Base-by-base conservation (phyloP, 1,140 invertebrate genomes). In the Rhagoletis zephyria region DNA sequence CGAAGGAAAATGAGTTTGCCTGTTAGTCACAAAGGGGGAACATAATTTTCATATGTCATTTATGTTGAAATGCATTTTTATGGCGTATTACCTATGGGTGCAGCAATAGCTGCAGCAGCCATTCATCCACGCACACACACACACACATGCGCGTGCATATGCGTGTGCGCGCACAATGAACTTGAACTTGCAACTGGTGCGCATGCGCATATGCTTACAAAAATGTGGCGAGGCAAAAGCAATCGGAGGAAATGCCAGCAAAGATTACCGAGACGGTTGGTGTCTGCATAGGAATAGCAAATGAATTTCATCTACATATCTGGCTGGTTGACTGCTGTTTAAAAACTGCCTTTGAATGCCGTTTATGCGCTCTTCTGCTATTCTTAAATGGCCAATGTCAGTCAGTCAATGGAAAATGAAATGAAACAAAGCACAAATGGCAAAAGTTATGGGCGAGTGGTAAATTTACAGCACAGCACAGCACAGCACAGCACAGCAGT, bases 1-100 rank as follows among this genome's bases (percentile, higher is more conserved):
- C 45, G 51, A 56, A 56, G 51, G 5, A 10, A 59, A 19, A 42
- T n/a, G 12, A 3, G 45, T 56, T 81, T 12, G 74, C n/a, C 74
- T 81, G 51, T 81, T 81, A 81, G 48, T 48, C 74, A 81, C 74
- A 81, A 56, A 81, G 74, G 19, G 48, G 74, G 74, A 81, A 81
- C 74, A 81, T 81, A 81, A 81, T 81, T 81, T 81, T 81, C 74
- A 81, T 81, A 48, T 81, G 74, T 56, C 45, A 81, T 81, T 81
- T 81, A 81, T 56, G 74, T 81, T 81, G 30, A 81, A 81, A 81
- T 81, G 74, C 74, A 81, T 81, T 81, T 81, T 81, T 81, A 81
- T 81, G 48, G 74, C 74, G 56, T 81, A 81, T 81, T 81, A 81
- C 74, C 74, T 81, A 56, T 56, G 74, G 74, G 16, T 81, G 48